A percentile compares a stretch with the other conserved stretches of the same genome.
Conservation (phyloP, 2,797 vertebrate species). For the Siniperca scherzeri region DNA sequence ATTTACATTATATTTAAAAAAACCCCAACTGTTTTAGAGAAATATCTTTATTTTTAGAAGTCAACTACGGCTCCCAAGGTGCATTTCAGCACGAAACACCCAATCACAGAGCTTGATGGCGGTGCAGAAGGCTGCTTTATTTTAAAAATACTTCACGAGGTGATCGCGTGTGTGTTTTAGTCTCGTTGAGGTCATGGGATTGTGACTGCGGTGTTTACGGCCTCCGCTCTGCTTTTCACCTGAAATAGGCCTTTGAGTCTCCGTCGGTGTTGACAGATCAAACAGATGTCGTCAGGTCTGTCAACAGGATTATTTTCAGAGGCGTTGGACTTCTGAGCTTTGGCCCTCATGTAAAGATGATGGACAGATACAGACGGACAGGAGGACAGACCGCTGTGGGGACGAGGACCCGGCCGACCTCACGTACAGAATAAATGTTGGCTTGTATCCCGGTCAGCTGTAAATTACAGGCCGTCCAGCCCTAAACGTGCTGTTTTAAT, state of each 20-base stretch:
- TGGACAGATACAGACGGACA: not conserved
- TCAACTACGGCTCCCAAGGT: not conserved
- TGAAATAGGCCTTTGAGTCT: not conserved
- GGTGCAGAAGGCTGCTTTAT: no score
- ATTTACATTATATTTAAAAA: no score
- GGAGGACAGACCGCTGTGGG: not conserved
- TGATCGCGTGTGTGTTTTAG: no score
- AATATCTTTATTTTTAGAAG: not conserved
- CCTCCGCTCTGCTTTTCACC: not conserved
- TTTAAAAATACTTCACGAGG: no score
- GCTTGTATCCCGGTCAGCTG: not conserved
- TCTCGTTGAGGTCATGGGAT: no score
- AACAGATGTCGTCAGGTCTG: slow-evolving; percentile 58
- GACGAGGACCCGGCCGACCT: not conserved
- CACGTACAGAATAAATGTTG: not conserved
- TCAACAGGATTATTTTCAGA: slow-evolving; percentile 41
- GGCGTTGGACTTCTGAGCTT: slow-evolving; percentile 57
- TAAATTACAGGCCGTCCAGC: no score
- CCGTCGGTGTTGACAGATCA: slow-evolving; percentile 55
- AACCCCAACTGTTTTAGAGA: not conserved
- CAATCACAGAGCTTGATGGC: not conserved
- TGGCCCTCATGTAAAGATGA: not conserved
- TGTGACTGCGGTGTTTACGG: no score
- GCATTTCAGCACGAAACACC: not conserved
- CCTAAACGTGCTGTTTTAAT: no score